A percentile compares a stretch with the other conserved stretches of the same genome.
phyloP scores from a whole-genome alignment of 2,113 vertebrate species.

The Pelmatolapia mariae region DNA sequence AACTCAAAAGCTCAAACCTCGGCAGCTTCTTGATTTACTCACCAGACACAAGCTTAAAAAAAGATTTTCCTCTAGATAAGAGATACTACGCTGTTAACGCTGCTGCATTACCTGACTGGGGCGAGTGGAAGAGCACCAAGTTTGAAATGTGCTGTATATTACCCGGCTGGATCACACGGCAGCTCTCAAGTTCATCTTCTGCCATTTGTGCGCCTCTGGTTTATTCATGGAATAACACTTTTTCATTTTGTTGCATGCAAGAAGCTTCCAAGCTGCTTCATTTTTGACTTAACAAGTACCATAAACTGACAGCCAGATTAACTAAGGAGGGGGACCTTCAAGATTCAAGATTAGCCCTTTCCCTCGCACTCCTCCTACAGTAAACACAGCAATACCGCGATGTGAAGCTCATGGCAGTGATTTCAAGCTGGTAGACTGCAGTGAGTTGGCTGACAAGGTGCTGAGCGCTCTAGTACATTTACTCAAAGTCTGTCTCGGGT shows the following conservation, averaged over 20 bases:
- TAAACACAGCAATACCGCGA: constrained; percentile 36
- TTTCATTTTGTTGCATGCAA: neutral
- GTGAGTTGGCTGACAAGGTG: constrained; percentile 17
- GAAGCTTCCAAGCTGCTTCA: neutral
- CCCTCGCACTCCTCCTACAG: neutral
- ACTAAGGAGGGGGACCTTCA: neutral
- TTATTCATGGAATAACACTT: neutral
- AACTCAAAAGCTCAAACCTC: constrained; percentile 2
- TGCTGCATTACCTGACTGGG: neutral
- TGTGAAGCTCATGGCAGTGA: constrained; percentile 15
- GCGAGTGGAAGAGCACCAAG: neutral
- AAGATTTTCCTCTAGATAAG: constrained; percentile 29
- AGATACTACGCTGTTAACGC: neutral
- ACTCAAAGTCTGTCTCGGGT: constrained; percentile 34
- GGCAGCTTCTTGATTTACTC: constrained; percentile 28
- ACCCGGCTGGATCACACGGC: neutral
- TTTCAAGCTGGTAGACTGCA: neutral
- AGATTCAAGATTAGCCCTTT: neutral
- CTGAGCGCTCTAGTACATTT: constrained; percentile 33
- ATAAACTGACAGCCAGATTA: neutral
- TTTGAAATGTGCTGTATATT: neutral
- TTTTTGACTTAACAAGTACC: neutral
- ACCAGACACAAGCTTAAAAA: constrained; percentile 5
- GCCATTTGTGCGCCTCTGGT: neutral
- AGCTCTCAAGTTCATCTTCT: neutral